Evolutionary conservation across 2,113 vertebrate genomes (phyloP).

Genomic region (Pseudorasbora parva): DNA sequence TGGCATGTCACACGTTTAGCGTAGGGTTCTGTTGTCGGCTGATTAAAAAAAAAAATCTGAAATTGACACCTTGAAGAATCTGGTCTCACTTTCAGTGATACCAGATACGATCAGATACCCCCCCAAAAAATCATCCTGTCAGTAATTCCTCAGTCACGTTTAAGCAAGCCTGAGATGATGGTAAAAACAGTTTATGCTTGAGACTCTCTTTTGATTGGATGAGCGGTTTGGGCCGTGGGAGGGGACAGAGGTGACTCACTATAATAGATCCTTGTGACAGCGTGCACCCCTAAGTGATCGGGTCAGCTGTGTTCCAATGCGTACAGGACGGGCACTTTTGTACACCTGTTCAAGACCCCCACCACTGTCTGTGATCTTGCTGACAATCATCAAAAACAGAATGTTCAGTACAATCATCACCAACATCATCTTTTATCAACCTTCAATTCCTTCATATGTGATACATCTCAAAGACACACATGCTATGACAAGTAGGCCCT

Average conservation of each 20-base stretch:
- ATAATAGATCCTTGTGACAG: constrained; percentile 21
- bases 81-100: background rate
- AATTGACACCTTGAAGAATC: background rate
- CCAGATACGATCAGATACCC: background rate
- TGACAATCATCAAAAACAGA: constrained; percentile 30
- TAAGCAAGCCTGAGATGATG: background rate
- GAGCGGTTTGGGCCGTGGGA: background rate
- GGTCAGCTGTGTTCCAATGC: constrained; percentile 20
- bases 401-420: background rate
- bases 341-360: constrained; percentile 20
- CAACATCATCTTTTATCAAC: background rate
- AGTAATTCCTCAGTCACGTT: background rate
- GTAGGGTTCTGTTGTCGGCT: background rate
- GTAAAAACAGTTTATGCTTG: background rate
- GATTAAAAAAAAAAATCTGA: background rate
- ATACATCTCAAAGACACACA: background rate
- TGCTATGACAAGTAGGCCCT: background rate
- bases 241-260: background rate
- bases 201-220: background rate
- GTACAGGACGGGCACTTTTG: background rate
- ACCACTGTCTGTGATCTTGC: background rate
- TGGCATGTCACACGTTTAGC: background rate
- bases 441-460: background rate
- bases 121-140: background rate
- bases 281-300: background rate